Evolutionary conservation across 2,797 vertebrate species (phyloP).

Genomic region (Falco biarmicus): DNA sequence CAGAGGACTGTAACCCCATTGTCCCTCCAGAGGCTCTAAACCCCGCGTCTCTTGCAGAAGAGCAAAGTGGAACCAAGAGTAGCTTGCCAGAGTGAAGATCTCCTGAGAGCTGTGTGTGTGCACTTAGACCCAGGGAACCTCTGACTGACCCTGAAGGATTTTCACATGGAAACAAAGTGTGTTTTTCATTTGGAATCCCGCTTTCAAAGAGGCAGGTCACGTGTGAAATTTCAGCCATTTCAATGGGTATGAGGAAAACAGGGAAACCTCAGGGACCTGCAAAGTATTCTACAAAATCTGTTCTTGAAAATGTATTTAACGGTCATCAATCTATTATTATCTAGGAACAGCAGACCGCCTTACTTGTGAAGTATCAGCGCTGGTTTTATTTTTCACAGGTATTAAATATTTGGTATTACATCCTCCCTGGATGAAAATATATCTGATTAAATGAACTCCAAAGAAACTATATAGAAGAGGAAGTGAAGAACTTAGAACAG

Average conservation of each 20-base stretch:
- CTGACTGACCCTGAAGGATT: not conserved
- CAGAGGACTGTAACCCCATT: not conserved
- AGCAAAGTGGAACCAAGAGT: not conserved
- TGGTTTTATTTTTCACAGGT: not conserved
- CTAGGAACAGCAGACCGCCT: not conserved
- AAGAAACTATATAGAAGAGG: not conserved
- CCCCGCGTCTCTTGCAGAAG: not conserved
- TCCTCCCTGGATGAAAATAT: not conserved
- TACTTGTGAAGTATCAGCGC: slow-evolving; percentile 10
- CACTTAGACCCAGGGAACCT: not conserved
- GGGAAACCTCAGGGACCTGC: not conserved
- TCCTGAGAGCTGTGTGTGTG: not conserved
- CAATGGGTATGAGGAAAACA: not conserved
- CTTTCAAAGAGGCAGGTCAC: not conserved
- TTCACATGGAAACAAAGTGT: not conserved
- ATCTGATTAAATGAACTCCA: not conserved
- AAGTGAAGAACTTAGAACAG: not conserved
- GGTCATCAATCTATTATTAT: not conserved
- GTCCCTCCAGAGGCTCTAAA: not conserved
- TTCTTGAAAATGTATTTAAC: not conserved
- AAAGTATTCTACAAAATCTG: not conserved
- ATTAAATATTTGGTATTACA: not conserved
- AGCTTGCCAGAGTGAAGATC: not conserved
- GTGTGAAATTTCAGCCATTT: not conserved
- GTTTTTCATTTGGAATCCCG: not conserved